These are phyloP conservation scores for Taeniopygia guttata DNA, from an alignment of 2,797 vertebrate species.

Conservation along the genomic window DNA sequence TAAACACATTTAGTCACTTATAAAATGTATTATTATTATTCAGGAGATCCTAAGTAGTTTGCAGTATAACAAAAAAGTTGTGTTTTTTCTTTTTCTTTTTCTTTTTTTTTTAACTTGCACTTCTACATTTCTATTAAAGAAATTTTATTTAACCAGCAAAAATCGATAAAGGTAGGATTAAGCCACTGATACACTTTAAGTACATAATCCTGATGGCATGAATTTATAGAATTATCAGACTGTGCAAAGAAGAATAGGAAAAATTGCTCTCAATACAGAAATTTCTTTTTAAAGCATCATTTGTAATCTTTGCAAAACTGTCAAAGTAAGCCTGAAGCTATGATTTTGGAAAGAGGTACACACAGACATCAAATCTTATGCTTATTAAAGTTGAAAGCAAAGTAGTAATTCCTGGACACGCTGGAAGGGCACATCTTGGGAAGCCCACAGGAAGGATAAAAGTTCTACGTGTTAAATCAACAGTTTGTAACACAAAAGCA, in stretches of 20 bases:
- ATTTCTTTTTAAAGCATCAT: neutral
- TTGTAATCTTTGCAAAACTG: neutral
- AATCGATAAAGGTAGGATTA: neutral
- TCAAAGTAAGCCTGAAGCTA: neutral
- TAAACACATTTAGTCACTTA: neutral
- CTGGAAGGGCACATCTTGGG: neutral
- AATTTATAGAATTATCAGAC: neutral
- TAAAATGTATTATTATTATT: neutral
- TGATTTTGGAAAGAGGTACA: neutral
- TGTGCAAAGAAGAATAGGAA: neutral
- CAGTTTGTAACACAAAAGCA: neutral
- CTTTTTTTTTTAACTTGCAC: neutral
- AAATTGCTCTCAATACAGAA: neutral
- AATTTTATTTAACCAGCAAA: neutral
- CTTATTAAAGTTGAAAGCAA: neutral
- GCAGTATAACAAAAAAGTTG: neutral
- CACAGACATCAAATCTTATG: neutral
- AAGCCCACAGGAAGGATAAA: neutral
- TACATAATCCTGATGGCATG: neutral
- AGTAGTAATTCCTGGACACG: neutral
- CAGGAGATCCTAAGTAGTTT: neutral
- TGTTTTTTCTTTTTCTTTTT: accelerated
- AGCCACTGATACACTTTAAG: neutral
- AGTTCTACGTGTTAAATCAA: neutral
- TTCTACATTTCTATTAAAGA: neutral